These are phyloP conservation scores for Aphrocallistes beatrix DNA, from an alignment of 37 sponge, comb jelly and placozoan genomes.

Conservation along the genomic window DNA sequence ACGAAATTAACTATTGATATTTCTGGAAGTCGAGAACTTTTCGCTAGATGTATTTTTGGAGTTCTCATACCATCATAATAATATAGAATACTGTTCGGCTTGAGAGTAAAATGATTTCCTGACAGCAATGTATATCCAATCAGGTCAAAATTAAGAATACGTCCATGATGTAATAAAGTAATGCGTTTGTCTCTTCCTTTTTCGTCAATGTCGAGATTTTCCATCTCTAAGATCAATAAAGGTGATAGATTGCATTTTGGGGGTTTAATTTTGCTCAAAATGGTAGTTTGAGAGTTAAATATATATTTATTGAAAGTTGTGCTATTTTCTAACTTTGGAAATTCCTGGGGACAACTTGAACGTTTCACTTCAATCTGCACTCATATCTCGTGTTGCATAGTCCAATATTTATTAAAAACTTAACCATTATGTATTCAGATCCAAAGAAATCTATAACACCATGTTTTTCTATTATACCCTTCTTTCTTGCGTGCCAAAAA, in stretches of 20 bases:
- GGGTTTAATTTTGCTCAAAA: not conserved
- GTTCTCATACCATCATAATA: not conserved
- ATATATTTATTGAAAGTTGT: not conserved
- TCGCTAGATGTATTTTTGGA: not conserved
- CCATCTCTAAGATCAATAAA: not conserved
- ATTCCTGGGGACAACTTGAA: not conserved
- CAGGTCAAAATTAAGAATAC: not conserved
- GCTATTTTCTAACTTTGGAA: not conserved
- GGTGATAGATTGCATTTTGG: not conserved
- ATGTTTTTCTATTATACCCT: not conserved
- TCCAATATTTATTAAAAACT: not conserved
- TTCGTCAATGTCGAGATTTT: not conserved
- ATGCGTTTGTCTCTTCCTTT: too few relatives aligned
- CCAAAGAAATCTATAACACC: not conserved
- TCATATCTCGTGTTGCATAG: not conserved
- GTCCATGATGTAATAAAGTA: not conserved
- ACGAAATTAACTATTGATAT: not conserved
- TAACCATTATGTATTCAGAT: not conserved
- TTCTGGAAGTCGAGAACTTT: not conserved
- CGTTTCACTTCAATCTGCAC: not conserved
- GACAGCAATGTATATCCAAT: not conserved
- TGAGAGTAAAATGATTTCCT: not conserved
- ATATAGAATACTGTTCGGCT: not conserved
- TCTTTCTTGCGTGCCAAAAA: not conserved
- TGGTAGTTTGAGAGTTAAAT: not conserved